Conservation (phyloP, 2,797 vertebrate genomes). For the Brachymystax lenok region DNA sequence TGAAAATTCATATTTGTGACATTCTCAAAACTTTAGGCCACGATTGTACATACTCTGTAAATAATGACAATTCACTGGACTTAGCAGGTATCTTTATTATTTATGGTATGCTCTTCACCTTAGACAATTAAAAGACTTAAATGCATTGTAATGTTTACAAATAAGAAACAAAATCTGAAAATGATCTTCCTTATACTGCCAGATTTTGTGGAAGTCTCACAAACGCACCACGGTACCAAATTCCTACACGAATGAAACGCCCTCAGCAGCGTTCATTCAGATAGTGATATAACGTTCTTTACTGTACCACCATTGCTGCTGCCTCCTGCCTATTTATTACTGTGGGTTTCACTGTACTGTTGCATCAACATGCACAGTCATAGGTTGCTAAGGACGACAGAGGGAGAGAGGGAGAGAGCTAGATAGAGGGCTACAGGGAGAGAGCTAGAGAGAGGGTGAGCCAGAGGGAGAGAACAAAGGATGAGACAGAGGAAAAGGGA, state of each 20-base stretch:
- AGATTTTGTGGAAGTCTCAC: too few relatives aligned
- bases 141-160: too few relatives aligned
- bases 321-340: not conserved
- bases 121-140: not conserved
- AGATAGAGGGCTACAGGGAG: too few relatives aligned
- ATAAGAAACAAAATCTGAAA: too few relatives aligned
- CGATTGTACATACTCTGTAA: not conserved
- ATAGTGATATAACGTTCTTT: not conserved
- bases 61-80: not conserved
- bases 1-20: too few relatives aligned
- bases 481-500: too few relatives aligned
- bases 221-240: not conserved
- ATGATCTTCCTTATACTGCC: too few relatives aligned
- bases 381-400: not conserved
- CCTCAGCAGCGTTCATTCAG: not conserved
- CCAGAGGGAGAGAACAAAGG: too few relatives aligned
- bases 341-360: not conserved
- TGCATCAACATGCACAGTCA: not conserved
- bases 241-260: not conserved
- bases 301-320: not conserved
- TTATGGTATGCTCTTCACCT: not conserved
- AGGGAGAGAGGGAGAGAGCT: too few relatives aligned
- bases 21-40: too few relatives aligned
- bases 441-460: not conserved
- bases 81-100: not conserved